Conservation (phyloP, 2,888 invertebrate genomes). For the Perithous albicinctus region DNA sequence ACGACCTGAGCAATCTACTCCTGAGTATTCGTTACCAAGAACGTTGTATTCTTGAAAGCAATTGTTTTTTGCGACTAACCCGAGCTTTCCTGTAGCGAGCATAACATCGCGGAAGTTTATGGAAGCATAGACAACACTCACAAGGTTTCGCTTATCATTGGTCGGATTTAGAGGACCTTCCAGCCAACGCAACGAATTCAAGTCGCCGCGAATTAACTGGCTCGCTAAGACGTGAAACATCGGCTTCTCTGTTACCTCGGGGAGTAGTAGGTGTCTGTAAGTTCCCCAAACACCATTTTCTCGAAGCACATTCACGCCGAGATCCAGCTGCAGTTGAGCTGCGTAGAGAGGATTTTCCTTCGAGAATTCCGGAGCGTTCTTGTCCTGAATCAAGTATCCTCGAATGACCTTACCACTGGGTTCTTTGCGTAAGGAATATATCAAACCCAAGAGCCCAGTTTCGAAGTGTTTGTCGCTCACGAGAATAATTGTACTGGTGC, state of each 20-base stretch:
- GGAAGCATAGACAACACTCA: slow-evolving; percentile 90
- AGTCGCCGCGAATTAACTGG: slow-evolving; percentile 92
- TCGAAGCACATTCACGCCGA: slow-evolving; percentile 90
- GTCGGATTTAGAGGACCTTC: slow-evolving; percentile 87
- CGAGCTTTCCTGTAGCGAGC: slow-evolving; percentile 96
- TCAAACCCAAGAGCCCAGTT: slow-evolving; percentile 93
- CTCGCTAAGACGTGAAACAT: slow-evolving; percentile 92
- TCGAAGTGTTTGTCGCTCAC: slow-evolving; percentile 63
- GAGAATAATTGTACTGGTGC: slow-evolving; percentile 87
- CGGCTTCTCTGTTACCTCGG: slow-evolving; percentile 84
- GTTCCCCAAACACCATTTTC: slow-evolving; percentile 89
- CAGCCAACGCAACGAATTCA: slow-evolving; percentile 94
- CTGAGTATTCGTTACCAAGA: slow-evolving; percentile 90
- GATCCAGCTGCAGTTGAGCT: slow-evolving; percentile 89
- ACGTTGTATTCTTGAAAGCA: slow-evolving; percentile 88
- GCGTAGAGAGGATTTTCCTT: slow-evolving; percentile 88
- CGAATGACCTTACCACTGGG: slow-evolving; percentile 87
- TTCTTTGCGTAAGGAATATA: slow-evolving; percentile 94
- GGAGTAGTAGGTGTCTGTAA: slow-evolving; percentile 92
- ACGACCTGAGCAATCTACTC: slow-evolving; percentile 85
- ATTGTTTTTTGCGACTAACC: slow-evolving; percentile 91
- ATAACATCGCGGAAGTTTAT: slow-evolving; percentile 98
- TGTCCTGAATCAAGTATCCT: slow-evolving; percentile 87
- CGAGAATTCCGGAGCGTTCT: slow-evolving; percentile 89
- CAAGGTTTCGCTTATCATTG: slow-evolving; percentile 76